Percentiles rank a stretch among this genome's conserved stretches.
Evolutionary conservation across 2,113 vertebrate genomes (phyloP).

Genomic region (Otus sunia): DNA sequence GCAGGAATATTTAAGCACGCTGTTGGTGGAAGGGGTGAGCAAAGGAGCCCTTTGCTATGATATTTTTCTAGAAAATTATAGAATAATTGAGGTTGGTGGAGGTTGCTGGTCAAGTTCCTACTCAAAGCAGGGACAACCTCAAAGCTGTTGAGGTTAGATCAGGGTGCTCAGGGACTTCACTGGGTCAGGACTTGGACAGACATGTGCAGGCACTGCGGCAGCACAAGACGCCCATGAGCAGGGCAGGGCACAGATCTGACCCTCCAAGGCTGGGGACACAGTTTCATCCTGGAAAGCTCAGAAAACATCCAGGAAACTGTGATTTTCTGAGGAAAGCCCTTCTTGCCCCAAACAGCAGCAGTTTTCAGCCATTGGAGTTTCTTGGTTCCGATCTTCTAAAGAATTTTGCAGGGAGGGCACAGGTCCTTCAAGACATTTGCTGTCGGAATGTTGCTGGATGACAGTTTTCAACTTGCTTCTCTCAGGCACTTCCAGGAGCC

Average conservation of each 20-base stretch:
- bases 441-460: background rate
- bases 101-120: background rate
- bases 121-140: background rate
- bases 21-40: background rate
- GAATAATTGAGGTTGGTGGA: background rate
- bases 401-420: background rate
- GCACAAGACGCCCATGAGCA: accelerated
- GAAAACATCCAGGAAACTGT: background rate
- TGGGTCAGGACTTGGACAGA: background rate
- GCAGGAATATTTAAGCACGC: background rate
- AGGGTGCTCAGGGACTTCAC: background rate
- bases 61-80: background rate
- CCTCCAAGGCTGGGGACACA: background rate
- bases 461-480: background rate
- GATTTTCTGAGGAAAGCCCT: background rate
- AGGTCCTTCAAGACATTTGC: background rate
- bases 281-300: background rate
- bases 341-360: background rate
- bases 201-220: accelerated
- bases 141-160: background rate
- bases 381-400: background rate
- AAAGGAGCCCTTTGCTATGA: background rate
- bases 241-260: background rate
- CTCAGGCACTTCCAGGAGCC: background rate
- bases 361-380: background rate